Evolutionary conservation across 2,113 vertebrate genomes (phyloP).

Genomic region (Pongo abelii): DNA sequence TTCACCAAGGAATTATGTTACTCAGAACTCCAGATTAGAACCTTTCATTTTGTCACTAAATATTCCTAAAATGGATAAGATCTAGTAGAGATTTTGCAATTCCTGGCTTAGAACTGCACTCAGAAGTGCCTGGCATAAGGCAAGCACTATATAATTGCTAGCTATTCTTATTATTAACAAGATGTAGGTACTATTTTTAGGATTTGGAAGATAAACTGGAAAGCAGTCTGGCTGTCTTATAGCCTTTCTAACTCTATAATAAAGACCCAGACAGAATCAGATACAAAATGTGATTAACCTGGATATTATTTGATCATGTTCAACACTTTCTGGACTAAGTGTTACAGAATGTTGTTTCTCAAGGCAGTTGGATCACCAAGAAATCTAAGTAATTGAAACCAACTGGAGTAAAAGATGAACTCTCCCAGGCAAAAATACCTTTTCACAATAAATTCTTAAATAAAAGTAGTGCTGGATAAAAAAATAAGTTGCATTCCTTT

Average conservation of each 20-base stretch:
- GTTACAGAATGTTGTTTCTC: not conserved
- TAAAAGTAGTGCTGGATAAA: not conserved
- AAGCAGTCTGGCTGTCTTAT: not conserved
- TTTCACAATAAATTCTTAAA: slow-evolving; percentile 1
- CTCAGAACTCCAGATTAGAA: not conserved
- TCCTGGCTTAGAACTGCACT: not conserved
- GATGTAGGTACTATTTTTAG: not conserved
- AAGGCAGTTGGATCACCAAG: not conserved
- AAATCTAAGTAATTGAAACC: not conserved
- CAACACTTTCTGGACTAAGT: not conserved
- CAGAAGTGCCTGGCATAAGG: not conserved
- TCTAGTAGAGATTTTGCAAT: not conserved
- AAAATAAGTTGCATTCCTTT: not conserved
- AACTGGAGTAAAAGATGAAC: slow-evolving; percentile 17
- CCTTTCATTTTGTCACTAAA: slow-evolving; percentile 17
- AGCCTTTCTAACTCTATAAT: not conserved
- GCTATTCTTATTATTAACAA: not conserved
- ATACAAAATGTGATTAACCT: not conserved
- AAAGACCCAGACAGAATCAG: not conserved
- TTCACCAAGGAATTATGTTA: not conserved
- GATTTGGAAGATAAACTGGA: not conserved
- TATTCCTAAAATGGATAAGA: not conserved
- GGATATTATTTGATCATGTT: not conserved
- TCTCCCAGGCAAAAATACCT: not conserved
- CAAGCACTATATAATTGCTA: not conserved